Evolutionary conservation across 35 echinoderm and acorn worm genomes (phyloP).

Genomic region (Ophioderma brevispina): DNA sequence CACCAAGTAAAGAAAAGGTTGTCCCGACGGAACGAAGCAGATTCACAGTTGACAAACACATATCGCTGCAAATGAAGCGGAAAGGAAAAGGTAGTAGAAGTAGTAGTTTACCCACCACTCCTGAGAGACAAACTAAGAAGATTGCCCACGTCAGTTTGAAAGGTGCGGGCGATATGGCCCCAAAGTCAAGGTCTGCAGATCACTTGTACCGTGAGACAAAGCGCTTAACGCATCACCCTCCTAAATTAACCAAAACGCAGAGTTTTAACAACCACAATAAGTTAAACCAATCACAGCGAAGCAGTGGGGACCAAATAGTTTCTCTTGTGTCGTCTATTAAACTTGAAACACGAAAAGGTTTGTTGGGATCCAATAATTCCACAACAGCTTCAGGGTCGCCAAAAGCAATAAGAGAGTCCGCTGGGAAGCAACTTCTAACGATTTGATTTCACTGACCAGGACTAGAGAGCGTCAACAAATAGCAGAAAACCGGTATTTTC

Average conservation of each 20-base stretch:
- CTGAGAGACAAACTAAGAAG: background rate
- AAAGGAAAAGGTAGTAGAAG: background rate
- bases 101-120: background rate
- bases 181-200: background rate
- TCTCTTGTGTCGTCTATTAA: background rate
- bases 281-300: conserved; percentile 8
- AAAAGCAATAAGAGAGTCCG: background rate
- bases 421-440: background rate
- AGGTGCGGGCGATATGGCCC: background rate
- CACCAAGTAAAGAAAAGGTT: background rate
- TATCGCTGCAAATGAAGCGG: conserved; percentile 44
- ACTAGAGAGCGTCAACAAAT: background rate
- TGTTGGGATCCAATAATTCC: background rate
- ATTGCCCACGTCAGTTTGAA: conserved; percentile 23
- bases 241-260: conserved; percentile 31
- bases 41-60: conserved; percentile 67
- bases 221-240: conserved; percentile 31
- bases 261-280: conserved; percentile 1
- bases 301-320: background rate
- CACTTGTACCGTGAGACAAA: background rate
- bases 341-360: background rate
- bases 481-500: conserved; percentile 75
- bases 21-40: background rate
- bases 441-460: background rate
- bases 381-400: background rate